Percentiles rank a stretch among this genome's conserved stretches.
Evolutionary conservation across 2,888 invertebrate genomes (phyloP).

Genomic region (Anodontia alba): DNA sequence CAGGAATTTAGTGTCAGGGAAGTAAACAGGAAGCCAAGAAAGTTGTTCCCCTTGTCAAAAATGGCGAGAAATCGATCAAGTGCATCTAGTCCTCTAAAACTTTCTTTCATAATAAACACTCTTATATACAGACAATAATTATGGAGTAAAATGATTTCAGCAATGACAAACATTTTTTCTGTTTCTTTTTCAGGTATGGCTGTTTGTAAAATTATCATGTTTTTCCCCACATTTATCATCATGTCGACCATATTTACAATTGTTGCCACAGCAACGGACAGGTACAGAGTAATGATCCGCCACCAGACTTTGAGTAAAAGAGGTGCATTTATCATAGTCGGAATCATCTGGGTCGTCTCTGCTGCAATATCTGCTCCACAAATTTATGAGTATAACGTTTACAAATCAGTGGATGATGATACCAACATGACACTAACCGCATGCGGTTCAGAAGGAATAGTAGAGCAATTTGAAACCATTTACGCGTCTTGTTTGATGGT

Average conservation of each 20-base stretch:
- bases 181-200: slow-evolving; percentile 53
- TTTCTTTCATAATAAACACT: no score
- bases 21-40: no score
- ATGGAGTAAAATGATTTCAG: no score
- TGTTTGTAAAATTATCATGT: slow-evolving; percentile 63
- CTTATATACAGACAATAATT: no score
- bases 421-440: background rate
- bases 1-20: no score
- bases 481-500: slow-evolving; percentile 52
- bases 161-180: no score
- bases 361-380: slow-evolving; percentile 53
- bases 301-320: slow-evolving; percentile 16
- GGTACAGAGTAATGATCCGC: slow-evolving; percentile 43
- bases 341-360: slow-evolving; percentile 47
- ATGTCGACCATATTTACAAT: slow-evolving; percentile 63
- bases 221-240: slow-evolving; percentile 58
- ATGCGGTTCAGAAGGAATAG: slow-evolving; percentile 62
- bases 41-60: no score
- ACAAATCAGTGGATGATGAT: slow-evolving; percentile 11
- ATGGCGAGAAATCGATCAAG: no score
- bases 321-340: slow-evolving; percentile 28
- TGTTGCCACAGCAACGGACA: slow-evolving; percentile 62
- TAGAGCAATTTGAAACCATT: slow-evolving; percentile 55
- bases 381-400: slow-evolving; percentile 62
- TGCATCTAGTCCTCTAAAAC: no score